Percentiles rank a stretch among this genome's conserved stretches.
These are phyloP conservation scores for Antedon mediterranea DNA, from an alignment of 53 echinoderm and acorn worm species.

Conservation along the genomic window DNA sequence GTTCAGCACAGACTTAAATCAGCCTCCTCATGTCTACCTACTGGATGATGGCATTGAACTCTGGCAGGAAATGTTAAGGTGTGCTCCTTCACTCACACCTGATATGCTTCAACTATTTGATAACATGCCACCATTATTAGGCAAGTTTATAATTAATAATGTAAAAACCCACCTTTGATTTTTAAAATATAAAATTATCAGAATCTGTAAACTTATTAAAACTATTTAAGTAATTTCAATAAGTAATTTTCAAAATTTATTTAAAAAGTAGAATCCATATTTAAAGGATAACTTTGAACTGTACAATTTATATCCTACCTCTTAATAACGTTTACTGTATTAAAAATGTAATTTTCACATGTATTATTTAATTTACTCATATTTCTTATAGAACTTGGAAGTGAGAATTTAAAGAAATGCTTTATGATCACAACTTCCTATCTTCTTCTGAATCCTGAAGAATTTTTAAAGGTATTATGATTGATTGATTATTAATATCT, in stretches of 20 bases:
- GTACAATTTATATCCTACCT: too few species aligned
- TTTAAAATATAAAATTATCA: too few species aligned
- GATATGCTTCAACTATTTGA: slow-evolving; percentile 77
- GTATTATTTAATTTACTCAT: not conserved
- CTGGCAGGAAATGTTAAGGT: slow-evolving; percentile 84
- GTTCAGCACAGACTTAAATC: slow-evolving; percentile 76
- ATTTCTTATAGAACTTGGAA: slow-evolving; percentile 38
- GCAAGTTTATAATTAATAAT: slow-evolving; percentile 19
- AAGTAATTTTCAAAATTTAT: too few species aligned
- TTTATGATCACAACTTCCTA: slow-evolving; percentile 85
- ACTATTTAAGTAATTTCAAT: too few species aligned
- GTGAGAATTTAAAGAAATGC: slow-evolving; percentile 80
- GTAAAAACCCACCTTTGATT: too few species aligned
- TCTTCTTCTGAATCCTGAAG: slow-evolving; percentile 71
- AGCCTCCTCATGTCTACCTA: slow-evolving; percentile 92
- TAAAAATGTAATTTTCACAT: too few species aligned
- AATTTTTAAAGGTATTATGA: slow-evolving; percentile 75
- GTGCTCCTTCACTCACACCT: slow-evolving; percentile 73
- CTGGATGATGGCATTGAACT: slow-evolving; percentile 90
- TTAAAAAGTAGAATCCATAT: too few species aligned
- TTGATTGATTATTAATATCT: not conserved
- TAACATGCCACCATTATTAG: slow-evolving; percentile 86
- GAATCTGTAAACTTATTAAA: too few species aligned
- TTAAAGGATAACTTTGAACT: too few species aligned
- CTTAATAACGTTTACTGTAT: too few species aligned